Evolutionary conservation across 2,797 vertebrate species (phyloP).

Genomic region (Tarsius wallacei): DNA sequence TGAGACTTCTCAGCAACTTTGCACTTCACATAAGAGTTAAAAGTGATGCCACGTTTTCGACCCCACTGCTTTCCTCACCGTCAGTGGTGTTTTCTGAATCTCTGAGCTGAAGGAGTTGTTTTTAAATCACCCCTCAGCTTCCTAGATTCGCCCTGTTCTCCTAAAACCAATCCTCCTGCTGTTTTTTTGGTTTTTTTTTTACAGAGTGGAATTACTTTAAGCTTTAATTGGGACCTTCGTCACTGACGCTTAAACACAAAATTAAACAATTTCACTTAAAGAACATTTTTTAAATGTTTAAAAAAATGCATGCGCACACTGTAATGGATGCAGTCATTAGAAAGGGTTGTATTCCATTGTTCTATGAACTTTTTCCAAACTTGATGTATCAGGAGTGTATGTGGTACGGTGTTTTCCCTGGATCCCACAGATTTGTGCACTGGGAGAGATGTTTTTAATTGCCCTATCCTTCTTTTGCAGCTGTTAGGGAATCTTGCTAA

Average conservation of each 20-base stretch:
- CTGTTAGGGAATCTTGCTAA: neutral
- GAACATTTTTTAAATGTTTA: neutral
- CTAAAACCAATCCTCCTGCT: neutral
- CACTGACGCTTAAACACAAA: neutral
- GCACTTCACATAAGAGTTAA: neutral
- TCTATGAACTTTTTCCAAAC: neutral
- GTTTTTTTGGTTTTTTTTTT: neutral
- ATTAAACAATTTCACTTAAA: conserved; percentile 4
- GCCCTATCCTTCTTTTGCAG: neutral
- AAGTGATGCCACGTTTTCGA: neutral
- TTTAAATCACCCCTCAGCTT: neutral
- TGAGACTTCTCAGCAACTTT: neutral
- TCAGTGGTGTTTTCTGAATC: neutral
- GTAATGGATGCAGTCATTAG: neutral
- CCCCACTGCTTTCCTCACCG: neutral
- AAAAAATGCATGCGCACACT: neutral
- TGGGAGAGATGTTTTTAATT: neutral
- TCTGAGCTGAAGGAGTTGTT: neutral
- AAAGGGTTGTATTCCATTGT: neutral
- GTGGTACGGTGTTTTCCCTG: neutral
- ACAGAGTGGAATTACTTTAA: neutral
- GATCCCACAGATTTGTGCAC: neutral
- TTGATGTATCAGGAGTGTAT: neutral
- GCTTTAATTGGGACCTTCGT: neutral
- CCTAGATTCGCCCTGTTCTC: neutral